Evolutionary conservation across 1,140 invertebrate genomes (phyloP).

Genomic region (Tribolium castaneum): DNA sequence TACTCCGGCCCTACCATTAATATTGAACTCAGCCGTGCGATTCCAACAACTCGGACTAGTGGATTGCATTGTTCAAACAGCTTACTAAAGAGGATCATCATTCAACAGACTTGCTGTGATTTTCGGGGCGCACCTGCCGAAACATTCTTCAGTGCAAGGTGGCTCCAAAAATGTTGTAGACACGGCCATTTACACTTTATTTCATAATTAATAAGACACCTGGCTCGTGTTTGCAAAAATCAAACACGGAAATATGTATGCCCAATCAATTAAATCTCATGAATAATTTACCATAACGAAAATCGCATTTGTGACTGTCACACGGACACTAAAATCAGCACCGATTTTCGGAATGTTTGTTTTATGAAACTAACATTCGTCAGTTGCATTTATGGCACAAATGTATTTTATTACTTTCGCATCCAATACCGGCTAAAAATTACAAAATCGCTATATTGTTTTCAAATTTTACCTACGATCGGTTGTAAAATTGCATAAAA

Average conservation of each 20-base stretch:
- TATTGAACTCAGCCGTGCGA: conserved; percentile 23
- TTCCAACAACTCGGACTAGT: conserved; percentile 6
- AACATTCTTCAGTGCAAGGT: conserved; percentile 1
- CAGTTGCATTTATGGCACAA: neutral
- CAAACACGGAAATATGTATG: neutral
- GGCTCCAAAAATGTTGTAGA: conserved; percentile 9
- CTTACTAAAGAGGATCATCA: conserved; percentile 13
- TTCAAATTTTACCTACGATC: neutral
- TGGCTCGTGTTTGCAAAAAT: neutral
- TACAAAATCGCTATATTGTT: conserved; percentile 1
- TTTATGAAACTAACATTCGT: conserved; percentile 1
- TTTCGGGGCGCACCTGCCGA: conserved; percentile 16
- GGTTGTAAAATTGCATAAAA: neutral
- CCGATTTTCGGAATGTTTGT: conserved; percentile 5
- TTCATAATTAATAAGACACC: neutral
- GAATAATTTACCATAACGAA: neutral
- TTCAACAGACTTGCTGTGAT: conserved; percentile 20
- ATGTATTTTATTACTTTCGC: neutral
- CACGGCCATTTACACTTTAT: neutral
- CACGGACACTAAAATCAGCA: conserved; percentile 1
- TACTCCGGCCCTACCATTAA: conserved; percentile 12
- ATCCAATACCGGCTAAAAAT: neutral
- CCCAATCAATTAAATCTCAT: conserved; percentile 22
- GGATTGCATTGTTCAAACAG: conserved; percentile 4
- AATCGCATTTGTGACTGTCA: conserved; percentile 11